These are phyloP conservation scores for Drepana arcuata DNA, from an alignment of 1,140 invertebrate genomes.

Conservation along the genomic window DNA sequence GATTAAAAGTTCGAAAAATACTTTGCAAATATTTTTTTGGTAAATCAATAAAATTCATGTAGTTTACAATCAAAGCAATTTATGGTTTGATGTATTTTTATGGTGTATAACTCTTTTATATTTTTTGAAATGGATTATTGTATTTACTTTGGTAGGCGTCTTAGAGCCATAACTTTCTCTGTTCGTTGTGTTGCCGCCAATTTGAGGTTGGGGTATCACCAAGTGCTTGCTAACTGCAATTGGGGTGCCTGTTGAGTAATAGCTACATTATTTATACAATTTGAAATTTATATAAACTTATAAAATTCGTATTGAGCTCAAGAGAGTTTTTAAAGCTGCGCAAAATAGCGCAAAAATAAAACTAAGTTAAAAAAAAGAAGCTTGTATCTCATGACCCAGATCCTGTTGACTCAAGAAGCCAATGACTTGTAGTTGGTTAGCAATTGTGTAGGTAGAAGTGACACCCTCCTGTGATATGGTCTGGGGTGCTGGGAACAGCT, in stretches of 20 bases:
- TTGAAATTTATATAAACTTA: no score
- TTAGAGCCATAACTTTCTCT: conserved; percentile 73
- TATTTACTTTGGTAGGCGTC: conserved; percentile 68
- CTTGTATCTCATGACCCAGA: conserved; percentile 34
- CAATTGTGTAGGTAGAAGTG: conserved; percentile 35
- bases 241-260: conserved; percentile 88
- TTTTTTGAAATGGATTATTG: no score
- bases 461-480: conserved; percentile 39
- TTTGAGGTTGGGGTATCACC: conserved; percentile 79
- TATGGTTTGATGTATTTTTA: no score
- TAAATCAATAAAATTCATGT: no score
- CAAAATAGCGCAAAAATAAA: conserved; percentile 3
- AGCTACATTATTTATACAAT: no score
- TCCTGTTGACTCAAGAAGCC: conserved; percentile 61
- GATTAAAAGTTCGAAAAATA: no score
- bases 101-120: no score
- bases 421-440: conserved; percentile 52
- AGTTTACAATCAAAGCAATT: no score
- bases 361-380: conserved; percentile 1
- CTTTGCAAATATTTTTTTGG: no score
- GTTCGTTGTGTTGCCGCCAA: conserved; percentile 43
- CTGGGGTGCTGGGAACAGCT: conserved; percentile 54
- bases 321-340: no score
- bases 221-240: conserved; percentile 92
- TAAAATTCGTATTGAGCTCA: no score